Evolutionary conservation across 1,140 invertebrate genomes (phyloP), one percentile per base, ranked within the genome.

Genomic region (Lepidostoma basale): DNA sequence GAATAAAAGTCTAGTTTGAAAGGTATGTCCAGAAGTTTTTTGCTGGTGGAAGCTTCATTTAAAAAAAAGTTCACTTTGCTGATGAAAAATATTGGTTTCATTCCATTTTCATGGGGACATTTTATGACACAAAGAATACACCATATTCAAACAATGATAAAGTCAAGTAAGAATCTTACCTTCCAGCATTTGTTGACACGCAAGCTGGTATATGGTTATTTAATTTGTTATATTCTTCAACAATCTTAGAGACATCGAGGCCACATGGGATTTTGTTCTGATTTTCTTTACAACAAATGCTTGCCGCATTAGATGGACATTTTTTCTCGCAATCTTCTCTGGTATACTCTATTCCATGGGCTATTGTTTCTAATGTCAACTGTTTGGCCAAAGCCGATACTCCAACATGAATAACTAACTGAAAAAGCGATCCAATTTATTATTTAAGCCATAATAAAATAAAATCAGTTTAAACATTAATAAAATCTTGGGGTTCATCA

Each of bases 361-460:
- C 88, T 60, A 76, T 78, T 14, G 73, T 79, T 79, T 90, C 89
- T 59, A 90, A 76, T 1, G 81, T 87, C 9, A 90, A 75, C 65
- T 78, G 78, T 18, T 81, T 74, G 0, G 86, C 84, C 30, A 76
- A 47, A 20, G 69, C 47, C 1, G 86, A 88, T n/a, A 90, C 87
- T 18, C 89, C 88, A 12, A 89, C 85, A 74, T 90, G 88, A 39
- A 90, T 79, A 69, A 88, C 84, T 39, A 89, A 77, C 88, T 90
- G 73, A 56, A 78, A 79, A 65, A 36, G 3, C 22, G 12, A 2
- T n/a, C 3, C 16, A 22, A 22, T 18, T 47, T 47, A 23, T 4
- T 22, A 20, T 20, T 23, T 20, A 16, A 16, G n/a, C n/a, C 39
- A 40, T 5, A 39, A 14, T 14, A 12, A 5, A 45, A 16, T 45